Evolutionary conservation across 2,113 vertebrate species (phyloP).

Genomic region (human (Homo sapiens)): GRCh38 chr3:118222001-118222500

Average conservation of each 20-base stretch:
- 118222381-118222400: neutral
- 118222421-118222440: neutral
- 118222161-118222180: neutral
- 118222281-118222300: neutral
- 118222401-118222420: neutral
- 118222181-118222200: neutral
- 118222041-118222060: neutral
- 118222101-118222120: neutral
- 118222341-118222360: neutral
- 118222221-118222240: neutral
- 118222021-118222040: neutral
- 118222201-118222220: neutral
- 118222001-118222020: neutral
- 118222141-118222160: too few species aligned
- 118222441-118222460: neutral
- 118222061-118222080: neutral
- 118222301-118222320: neutral
- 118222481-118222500: neutral
- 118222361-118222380: neutral
- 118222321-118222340: neutral
- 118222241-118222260: neutral
- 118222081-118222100: neutral
- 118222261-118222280: neutral
- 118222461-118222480: neutral
- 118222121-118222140: neutral